Evolutionary conservation across 2,888 invertebrate genomes (phyloP).

Genomic region (Athalia cordata): DNA sequence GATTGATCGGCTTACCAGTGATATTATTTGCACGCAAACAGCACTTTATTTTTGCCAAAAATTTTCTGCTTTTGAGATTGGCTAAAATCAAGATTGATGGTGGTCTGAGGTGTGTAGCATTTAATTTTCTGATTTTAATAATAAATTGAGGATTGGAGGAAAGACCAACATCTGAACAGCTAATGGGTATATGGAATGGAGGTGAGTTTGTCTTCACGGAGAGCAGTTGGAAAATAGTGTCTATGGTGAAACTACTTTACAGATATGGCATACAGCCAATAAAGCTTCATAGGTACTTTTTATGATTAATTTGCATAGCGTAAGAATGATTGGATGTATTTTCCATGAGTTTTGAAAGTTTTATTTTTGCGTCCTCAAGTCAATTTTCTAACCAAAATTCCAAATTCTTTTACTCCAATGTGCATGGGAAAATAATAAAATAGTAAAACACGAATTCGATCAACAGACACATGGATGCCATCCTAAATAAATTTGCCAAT

Average conservation of each 20-base stretch:
- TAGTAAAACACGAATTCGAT: not conserved
- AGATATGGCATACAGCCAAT: constrained; percentile 77
- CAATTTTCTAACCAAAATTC: constrained; percentile 59
- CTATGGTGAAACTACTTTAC: constrained; percentile 74
- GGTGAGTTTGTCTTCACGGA: constrained; percentile 75
- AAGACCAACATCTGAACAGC: constrained; percentile 52
- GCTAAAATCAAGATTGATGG: not conserved
- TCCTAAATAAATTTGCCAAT: constrained; percentile 70
- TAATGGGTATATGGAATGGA: constrained; percentile 74
- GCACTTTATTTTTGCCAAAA: not conserved
- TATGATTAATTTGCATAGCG: not conserved
- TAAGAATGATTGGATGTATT: not conserved
- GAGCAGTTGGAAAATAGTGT: constrained; percentile 73
- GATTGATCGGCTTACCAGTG: constrained; percentile 8
- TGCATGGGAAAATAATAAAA: not conserved
- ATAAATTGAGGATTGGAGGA: constrained; percentile 66
- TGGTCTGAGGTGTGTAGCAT: not conserved
- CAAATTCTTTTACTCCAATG: not conserved
- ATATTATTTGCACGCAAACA: not conserved
- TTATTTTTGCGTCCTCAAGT: too few species aligned
- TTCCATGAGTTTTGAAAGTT: not conserved
- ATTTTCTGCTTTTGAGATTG: not conserved
- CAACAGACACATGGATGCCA: constrained; percentile 57
- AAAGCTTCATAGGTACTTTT: constrained; percentile 71
- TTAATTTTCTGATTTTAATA: constrained; percentile 33